These are phyloP conservation scores for Vesta saturnalis DNA, from an alignment of 2,888 invertebrate species.

Conservation along the genomic window DNA sequence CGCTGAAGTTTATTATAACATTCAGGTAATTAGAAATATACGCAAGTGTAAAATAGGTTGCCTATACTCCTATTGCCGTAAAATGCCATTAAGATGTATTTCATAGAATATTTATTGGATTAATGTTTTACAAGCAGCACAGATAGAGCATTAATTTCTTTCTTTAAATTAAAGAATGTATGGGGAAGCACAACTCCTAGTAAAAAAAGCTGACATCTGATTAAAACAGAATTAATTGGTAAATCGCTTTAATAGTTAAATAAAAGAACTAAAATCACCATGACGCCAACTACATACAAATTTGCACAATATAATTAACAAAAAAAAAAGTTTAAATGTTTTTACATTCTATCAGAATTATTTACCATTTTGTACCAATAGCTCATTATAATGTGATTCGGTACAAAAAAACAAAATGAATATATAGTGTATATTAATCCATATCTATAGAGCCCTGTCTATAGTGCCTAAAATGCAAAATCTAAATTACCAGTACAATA, in stretches of 20 bases:
- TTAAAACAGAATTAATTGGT: neutral
- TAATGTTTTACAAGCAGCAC: too few species aligned
- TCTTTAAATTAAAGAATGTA: too few species aligned
- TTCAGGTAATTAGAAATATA: too few species aligned
- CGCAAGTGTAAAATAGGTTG: too few species aligned
- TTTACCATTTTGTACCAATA: too few species aligned
- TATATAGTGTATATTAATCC: neutral
- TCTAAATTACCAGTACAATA: conserved; percentile 36
- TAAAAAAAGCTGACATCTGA: neutral
- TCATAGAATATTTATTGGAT: too few species aligned
- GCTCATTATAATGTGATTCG: neutral
- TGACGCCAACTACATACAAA: neutral
- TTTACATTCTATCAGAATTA: neutral
- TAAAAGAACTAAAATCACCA: neutral
- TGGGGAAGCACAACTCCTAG: neutral
- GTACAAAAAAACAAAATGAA: neutral
- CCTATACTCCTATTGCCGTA: too few species aligned
- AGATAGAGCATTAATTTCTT: too few species aligned
- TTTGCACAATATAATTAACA: neutral
- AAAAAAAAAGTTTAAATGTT: neutral
- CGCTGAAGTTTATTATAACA: too few species aligned
- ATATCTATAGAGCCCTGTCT: neutral
- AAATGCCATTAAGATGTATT: too few species aligned
- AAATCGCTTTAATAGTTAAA: neutral
- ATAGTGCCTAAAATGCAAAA: conserved; percentile 30